These are phyloP conservation scores for Apeltes quadracus DNA, from an alignment of 2,113 vertebrate genomes.

Conservation along the genomic window DNA sequence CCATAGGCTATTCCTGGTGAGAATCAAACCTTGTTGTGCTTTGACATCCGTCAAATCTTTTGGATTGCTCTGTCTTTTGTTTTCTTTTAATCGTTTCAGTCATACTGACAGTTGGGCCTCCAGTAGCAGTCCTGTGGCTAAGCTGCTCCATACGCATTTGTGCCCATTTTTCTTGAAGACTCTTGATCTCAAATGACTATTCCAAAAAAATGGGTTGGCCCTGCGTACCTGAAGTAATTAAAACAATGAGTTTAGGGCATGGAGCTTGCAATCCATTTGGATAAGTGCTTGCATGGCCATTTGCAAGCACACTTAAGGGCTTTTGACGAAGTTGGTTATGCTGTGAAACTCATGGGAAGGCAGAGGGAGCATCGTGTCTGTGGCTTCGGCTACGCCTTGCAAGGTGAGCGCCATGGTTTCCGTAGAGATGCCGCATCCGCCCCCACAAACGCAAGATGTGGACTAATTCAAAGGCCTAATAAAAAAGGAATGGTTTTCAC, in stretches of 20 bases:
- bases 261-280: conserved; percentile 37
- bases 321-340: conserved; percentile 42
- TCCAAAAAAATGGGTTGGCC: conserved; percentile 16
- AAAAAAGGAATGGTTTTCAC: conserved; percentile 14
- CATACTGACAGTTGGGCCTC: neutral
- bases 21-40: conserved; percentile 15
- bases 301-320: conserved; percentile 58
- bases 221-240: conserved; percentile 48
- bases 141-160: neutral
- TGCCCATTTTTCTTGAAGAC: neutral
- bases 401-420: conserved; percentile 47
- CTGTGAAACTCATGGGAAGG: conserved; percentile 41
- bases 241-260: conserved; percentile 34
- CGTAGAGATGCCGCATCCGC: conserved; percentile 11
- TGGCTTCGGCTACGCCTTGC: conserved; percentile 26
- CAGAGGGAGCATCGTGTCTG: conserved; percentile 51
- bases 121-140: neutral
- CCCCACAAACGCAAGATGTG: neutral
- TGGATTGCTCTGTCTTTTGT: conserved; percentile 9
- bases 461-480: conserved; percentile 17
- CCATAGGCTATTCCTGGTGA: conserved; percentile 13
- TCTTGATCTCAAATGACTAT: neutral
- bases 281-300: conserved; percentile 55
- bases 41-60: conserved; percentile 12
- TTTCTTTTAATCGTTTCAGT: conserved; percentile 1